phyloP scores from a whole-genome alignment of 1,140 invertebrate species.

The Melitaea cinxia region DNA sequence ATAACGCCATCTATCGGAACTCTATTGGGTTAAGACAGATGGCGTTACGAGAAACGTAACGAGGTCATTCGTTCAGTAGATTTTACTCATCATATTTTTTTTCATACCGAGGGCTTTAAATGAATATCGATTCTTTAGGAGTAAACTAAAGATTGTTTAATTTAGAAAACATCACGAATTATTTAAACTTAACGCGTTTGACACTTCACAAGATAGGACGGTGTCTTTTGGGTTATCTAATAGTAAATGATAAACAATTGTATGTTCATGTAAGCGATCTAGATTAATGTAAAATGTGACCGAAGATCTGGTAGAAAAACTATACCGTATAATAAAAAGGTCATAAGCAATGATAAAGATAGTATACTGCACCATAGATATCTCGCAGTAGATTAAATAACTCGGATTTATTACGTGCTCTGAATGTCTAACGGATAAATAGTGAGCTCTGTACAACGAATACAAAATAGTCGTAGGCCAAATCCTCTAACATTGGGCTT shows the following conservation, averaged over 20 bases:
- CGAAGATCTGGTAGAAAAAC: conserved; percentile 22
- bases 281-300: conserved; percentile 20
- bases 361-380: conserved; percentile 44
- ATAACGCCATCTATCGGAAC: too few relatives aligned
- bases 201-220: too few relatives aligned
- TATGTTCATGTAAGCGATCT: conserved; percentile 7
- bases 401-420: conserved; percentile 60
- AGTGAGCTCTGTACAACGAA: conserved; percentile 49
- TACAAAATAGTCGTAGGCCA: conserved; percentile 47
- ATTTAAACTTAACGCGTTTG: too few relatives aligned
- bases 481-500: conserved; percentile 40
- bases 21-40: too few relatives aligned
- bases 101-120: too few relatives aligned
- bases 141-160: too few relatives aligned
- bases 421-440: conserved; percentile 59
- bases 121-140: too few relatives aligned
- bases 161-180: too few relatives aligned
- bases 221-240: too few relatives aligned
- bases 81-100: too few relatives aligned
- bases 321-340: conserved; percentile 40
- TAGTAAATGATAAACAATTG: conserved; percentile 3
- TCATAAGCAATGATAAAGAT: conserved; percentile 43
- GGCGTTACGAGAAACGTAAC: too few relatives aligned
- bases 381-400: conserved; percentile 63
- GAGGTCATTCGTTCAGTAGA: too few relatives aligned